Evolutionary conservation across 1,140 invertebrate genomes (phyloP).

Genomic region (Ctenoplectra terminalis): DNA sequence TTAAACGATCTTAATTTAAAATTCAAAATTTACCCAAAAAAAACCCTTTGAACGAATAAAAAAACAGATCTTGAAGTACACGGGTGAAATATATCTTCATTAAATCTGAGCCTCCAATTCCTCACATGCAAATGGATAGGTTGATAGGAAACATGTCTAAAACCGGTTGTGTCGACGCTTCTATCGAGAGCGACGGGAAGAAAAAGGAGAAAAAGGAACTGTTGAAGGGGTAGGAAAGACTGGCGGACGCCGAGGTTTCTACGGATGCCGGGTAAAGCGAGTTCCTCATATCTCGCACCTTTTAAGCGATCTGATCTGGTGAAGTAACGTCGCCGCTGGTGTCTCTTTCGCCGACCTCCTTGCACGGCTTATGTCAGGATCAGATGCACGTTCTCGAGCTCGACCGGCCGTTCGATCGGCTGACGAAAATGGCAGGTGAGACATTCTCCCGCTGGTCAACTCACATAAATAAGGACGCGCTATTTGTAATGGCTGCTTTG

Average conservation of each 20-base stretch:
- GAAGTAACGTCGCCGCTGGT: slow-evolving; percentile 66
- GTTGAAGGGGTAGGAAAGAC: slow-evolving; percentile 38
- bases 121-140: slow-evolving; percentile 17
- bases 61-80: too few species aligned
- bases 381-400: slow-evolving; percentile 52
- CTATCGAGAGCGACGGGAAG: slow-evolving; percentile 15
- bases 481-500: slow-evolving; percentile 64
- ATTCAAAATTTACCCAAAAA: too few species aligned
- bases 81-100: too few species aligned
- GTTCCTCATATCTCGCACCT: slow-evolving; percentile 80
- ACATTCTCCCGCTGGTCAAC: slow-evolving; percentile 58
- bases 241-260: slow-evolving; percentile 62
- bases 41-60: too few species aligned
- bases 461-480: slow-evolving; percentile 61
- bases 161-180: slow-evolving; percentile 11
- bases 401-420: slow-evolving; percentile 9
- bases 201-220: slow-evolving; percentile 53
- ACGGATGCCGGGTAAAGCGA: slow-evolving; percentile 59
- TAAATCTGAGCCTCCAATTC: too few species aligned
- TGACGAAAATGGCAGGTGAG: slow-evolving; percentile 62
- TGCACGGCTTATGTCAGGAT: slow-evolving; percentile 73
- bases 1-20: too few species aligned
- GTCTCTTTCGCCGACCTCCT: slow-evolving; percentile 58
- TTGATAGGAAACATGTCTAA: not conserved
- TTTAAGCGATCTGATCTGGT: slow-evolving; percentile 71